Evolutionary conservation across 2,113 vertebrate genomes (phyloP).

Genomic region (Progne subis): DNA sequence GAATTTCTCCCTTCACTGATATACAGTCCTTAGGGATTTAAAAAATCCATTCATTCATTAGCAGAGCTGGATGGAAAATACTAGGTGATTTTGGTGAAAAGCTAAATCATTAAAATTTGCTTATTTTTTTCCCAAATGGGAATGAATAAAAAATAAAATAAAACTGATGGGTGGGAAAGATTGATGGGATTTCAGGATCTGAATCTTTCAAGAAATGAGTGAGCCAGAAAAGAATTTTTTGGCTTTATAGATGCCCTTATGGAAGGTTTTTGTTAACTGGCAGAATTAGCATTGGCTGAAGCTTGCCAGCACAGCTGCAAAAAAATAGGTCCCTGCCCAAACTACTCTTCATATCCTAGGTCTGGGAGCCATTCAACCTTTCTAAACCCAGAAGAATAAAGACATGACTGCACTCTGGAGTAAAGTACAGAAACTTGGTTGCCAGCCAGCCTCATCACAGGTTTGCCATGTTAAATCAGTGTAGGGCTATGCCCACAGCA

Average conservation of each 20-base stretch:
- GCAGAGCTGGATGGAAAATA: not conserved
- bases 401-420: not conserved
- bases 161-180: not conserved
- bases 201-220: not conserved
- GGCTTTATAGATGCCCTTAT: not conserved
- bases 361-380: not conserved
- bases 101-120: not conserved
- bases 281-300: not conserved
- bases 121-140: not conserved
- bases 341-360: not conserved
- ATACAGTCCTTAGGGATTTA: not conserved
- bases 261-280: conserved; percentile 2
- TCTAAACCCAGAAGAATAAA: not conserved
- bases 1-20: not conserved
- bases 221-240: not conserved
- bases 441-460: not conserved
- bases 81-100: not conserved
- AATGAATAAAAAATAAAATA: not conserved
- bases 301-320: conserved; percentile 14
- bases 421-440: not conserved
- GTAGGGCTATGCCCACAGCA: not conserved
- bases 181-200: not conserved
- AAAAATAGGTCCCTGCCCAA: not conserved
- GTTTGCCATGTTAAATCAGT: rapidly evolving
- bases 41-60: not conserved